A percentile compares a stretch with the other conserved stretches of the same genome.
phyloP scores from a whole-genome alignment of 1,140 invertebrate species.

The Diplogasteroides magnus region DNA sequence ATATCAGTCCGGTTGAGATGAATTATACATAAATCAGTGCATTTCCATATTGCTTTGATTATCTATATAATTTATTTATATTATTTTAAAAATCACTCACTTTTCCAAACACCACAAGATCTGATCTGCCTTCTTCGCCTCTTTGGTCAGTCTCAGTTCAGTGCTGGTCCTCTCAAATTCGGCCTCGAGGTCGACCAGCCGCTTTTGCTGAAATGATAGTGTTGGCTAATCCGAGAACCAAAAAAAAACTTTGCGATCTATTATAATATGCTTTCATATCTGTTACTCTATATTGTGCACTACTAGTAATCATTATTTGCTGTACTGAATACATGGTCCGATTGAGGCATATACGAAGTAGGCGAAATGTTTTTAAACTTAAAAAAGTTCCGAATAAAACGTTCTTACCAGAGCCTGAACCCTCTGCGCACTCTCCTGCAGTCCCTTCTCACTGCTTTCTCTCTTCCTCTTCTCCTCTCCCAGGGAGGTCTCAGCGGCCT shows the following conservation, averaged over 20 bases:
- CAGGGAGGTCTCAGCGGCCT: conserved; percentile 35
- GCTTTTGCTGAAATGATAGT: conserved; percentile 38
- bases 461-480: conserved; percentile 36
- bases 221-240: conserved; percentile 11
- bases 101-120: conserved; percentile 34
- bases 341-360: too few species aligned
- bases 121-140: conserved; percentile 45
- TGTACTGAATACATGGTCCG: too few species aligned
- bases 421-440: conserved; percentile 20
- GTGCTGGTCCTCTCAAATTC: conserved; percentile 38
- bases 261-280: neutral
- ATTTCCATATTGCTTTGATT: too few species aligned
- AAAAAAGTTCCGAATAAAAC: too few species aligned
- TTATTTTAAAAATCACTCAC: neutral
- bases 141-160: conserved; percentile 43
- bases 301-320: too few species aligned
- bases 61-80: too few species aligned
- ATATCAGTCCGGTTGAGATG: too few species aligned
- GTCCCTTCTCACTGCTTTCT: conserved; percentile 38
- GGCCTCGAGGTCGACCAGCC: conserved; percentile 31
- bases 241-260: conserved; percentile 15
- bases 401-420: conserved; percentile 29
- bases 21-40: too few species aligned
- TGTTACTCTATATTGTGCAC: neutral
- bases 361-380: too few species aligned